Percentiles rank a stretch among this genome's conserved stretches.
Conservation (phyloP, 2,113 vertebrate genomes). For the Gopherus evgoodei region DNA sequence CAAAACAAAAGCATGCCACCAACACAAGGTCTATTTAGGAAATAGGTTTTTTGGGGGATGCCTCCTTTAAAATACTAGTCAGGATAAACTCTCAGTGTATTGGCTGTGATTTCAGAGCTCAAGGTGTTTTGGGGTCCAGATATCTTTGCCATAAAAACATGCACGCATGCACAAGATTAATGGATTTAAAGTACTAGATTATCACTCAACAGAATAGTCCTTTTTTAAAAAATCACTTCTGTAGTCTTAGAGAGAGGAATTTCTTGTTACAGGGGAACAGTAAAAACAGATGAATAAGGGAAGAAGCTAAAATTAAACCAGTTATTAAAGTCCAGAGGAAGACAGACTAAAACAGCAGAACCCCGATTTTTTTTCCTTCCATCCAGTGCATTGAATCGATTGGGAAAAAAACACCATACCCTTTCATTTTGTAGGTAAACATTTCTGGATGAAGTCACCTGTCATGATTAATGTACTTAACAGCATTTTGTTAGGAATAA, state of each 20-base stretch:
- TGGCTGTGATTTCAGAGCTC: neutral
- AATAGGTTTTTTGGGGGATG: neutral
- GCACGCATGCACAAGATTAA: rapidly evolving
- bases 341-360: neutral
- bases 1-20: neutral
- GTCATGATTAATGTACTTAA: no score
- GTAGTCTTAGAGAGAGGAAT: neutral
- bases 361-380: neutral
- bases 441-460: neutral
- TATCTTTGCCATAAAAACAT: neutral
- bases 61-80: neutral
- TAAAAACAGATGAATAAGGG: neutral
- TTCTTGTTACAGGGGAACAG: neutral
- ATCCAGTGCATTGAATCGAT: neutral
- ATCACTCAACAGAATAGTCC: neutral
- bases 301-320: neutral
- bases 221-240: neutral
- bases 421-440: neutral
- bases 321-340: neutral
- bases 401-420: neutral
- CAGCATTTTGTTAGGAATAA: neutral
- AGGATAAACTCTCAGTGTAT: neutral
- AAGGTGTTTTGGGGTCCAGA: neutral
- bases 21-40: neutral
- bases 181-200: neutral